These are phyloP conservation scores for Callinectes sapidus DNA, from an alignment of 2,888 invertebrate species.

Conservation along the genomic window DNA sequence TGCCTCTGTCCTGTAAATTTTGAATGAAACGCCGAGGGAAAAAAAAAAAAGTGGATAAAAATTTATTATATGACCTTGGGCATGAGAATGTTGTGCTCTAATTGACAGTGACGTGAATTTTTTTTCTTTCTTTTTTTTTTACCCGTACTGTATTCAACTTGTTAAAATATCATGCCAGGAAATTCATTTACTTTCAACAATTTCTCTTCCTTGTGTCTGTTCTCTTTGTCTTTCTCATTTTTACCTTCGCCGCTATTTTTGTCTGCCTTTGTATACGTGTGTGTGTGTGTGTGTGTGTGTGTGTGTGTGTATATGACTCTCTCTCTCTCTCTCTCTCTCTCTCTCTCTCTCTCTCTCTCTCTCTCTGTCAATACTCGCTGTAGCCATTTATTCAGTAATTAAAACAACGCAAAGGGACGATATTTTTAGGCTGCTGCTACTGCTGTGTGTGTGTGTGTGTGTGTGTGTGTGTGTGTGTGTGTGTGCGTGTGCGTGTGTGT, in stretches of 20 bases:
- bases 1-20: neutral
- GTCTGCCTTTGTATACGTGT: neutral
- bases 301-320: neutral
- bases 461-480: constrained; percentile 22
- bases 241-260: neutral
- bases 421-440: constrained; percentile 33
- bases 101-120: neutral
- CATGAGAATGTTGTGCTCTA: neutral
- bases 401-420: constrained; percentile 43
- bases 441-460: constrained; percentile 34
- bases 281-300: neutral
- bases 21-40: neutral
- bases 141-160: neutral
- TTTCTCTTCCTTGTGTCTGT: neutral
- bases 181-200: neutral
- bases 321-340: constrained; percentile 37
- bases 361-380: constrained; percentile 34
- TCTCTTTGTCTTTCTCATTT: neutral
- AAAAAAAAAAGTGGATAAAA: neutral
- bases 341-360: constrained; percentile 36
- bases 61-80: neutral
- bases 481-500: neutral
- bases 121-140: neutral
- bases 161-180: neutral
- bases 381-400: constrained; percentile 54